phyloP scores from a whole-genome alignment of 2,888 invertebrate species.

The Lysandra bellargus region DNA sequence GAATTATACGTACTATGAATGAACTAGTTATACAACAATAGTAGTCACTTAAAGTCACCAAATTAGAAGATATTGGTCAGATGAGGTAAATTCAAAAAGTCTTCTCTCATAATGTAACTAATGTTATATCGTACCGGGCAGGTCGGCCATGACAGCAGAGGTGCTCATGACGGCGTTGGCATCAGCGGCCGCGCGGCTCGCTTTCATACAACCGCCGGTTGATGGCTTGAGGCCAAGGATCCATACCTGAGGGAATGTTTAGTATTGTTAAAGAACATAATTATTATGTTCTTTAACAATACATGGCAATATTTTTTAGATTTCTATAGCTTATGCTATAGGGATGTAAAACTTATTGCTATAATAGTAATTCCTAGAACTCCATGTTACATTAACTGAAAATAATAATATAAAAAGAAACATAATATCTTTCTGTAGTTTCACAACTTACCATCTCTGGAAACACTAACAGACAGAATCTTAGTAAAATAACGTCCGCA shows the following conservation, averaged over 20 bases:
- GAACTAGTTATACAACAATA: background rate
- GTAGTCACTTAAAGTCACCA: background rate
- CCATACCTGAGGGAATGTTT: conserved; percentile 83
- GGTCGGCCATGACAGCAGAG: conserved; percentile 97
- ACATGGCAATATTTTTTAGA: too few relatives aligned
- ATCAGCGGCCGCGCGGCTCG: conserved; percentile 88
- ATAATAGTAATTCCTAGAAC: too few relatives aligned
- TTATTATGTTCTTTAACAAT: too few relatives aligned
- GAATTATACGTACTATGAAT: too few relatives aligned
- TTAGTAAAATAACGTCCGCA: background rate
- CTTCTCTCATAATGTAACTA: background rate
- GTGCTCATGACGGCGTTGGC: conserved; percentile 92
- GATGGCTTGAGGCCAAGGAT: conserved; percentile 97
- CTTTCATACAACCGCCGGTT: conserved; percentile 94
- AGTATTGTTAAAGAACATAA: background rate
- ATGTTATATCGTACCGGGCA: conserved; percentile 83
- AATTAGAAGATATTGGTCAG: too few relatives aligned
- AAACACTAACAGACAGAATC: background rate
- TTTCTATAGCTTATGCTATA: too few relatives aligned
- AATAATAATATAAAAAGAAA: too few relatives aligned
- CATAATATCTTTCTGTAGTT: background rate
- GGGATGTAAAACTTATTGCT: too few relatives aligned
- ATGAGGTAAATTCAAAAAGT: too few relatives aligned
- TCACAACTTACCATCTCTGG: background rate
- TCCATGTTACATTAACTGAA: too few relatives aligned